Evolutionary conservation across 2,797 vertebrate species (phyloP).

Genomic region (Melanotaenia trifasciata): DNA sequence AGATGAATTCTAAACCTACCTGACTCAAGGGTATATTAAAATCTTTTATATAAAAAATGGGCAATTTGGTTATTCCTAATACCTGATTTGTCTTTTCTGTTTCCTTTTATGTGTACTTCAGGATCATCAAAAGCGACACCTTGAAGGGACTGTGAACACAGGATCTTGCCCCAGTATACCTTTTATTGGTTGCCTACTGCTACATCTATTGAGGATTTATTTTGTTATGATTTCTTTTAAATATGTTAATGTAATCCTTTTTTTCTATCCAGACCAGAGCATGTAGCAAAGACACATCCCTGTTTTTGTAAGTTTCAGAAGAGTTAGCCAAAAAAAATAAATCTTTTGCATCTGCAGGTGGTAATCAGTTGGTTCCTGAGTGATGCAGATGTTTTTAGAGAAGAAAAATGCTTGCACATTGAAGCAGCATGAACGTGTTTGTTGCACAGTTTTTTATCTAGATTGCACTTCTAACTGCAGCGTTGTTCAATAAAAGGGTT

Average conservation of each 20-base stretch:
- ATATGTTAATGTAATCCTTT: neutral
- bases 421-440: neutral
- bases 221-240: neutral
- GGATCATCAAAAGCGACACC: neutral
- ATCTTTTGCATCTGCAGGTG: neutral
- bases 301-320: neutral
- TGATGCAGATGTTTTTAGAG: neutral
- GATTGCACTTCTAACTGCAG: neutral
- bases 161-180: neutral
- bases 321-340: too few relatives aligned
- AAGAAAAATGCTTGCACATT: too few relatives aligned
- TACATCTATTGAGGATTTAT: neutral
- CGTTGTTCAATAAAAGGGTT: neutral
- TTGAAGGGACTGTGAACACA: neutral
- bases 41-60: neutral
- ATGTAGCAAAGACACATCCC: neutral
- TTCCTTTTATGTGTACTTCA: slow-evolving; percentile 17
- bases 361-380: neutral
- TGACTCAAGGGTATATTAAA: neutral
- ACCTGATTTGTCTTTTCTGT: neutral
- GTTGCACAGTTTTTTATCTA: neutral
- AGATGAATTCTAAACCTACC: neutral
- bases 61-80: neutral
- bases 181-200: neutral
- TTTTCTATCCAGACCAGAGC: neutral